Conservation (phyloP, 2,888 invertebrate genomes). For the Zaprionus bogoriensis region DNA sequence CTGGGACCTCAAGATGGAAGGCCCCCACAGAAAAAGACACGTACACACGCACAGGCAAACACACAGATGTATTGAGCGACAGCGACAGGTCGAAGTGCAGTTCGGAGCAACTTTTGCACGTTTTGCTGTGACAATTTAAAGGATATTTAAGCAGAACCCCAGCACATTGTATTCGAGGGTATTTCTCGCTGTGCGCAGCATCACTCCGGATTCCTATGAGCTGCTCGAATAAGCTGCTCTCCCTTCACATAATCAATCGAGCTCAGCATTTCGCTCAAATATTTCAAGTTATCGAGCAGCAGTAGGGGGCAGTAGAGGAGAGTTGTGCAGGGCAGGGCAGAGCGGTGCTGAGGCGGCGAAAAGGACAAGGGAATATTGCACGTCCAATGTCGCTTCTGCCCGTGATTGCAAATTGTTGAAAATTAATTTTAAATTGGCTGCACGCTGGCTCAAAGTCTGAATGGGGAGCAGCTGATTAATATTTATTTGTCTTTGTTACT, state of each 20-base stretch:
- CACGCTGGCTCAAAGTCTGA: background rate
- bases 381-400: slow-evolving; percentile 12
- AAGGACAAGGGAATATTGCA: background rate
- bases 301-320: background rate
- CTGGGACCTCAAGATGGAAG: background rate
- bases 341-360: background rate
- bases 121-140: background rate
- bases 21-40: background rate
- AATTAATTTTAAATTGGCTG: slow-evolving; percentile 45
- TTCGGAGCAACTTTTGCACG: background rate
- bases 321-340: background rate
- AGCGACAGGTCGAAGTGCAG: no score
- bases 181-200: background rate
- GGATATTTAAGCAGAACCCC: no score
- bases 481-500: slow-evolving; percentile 8
- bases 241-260: background rate
- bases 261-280: background rate
- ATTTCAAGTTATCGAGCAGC: background rate
- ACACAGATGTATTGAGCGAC: no score
- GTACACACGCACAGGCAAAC: background rate
- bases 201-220: background rate
- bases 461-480: slow-evolving; percentile 19
- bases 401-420: slow-evolving; percentile 44
- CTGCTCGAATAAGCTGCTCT: background rate
- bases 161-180: background rate